These are phyloP conservation scores for Busseola fusca DNA, from an alignment of 2,888 invertebrate genomes.

Conservation along the genomic window DNA sequence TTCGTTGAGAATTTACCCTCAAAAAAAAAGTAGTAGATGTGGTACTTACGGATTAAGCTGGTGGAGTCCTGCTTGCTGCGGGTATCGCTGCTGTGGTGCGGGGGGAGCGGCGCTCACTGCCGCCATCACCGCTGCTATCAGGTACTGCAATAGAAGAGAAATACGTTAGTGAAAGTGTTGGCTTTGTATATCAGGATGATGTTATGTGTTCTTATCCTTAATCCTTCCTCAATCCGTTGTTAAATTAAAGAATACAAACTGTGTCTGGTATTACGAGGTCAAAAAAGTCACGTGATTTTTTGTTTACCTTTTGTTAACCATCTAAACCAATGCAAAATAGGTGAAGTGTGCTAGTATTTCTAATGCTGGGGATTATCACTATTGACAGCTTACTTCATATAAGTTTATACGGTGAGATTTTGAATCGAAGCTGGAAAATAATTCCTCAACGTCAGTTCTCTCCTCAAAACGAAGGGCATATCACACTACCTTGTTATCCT, in stretches of 20 bases:
- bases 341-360: too few relatives aligned
- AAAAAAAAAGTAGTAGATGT: neutral
- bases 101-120: constrained; percentile 75
- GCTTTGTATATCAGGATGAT: neutral
- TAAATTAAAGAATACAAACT: too few relatives aligned
- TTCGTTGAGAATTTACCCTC: neutral
- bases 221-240: too few relatives aligned
- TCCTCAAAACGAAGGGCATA: constrained; percentile 4
- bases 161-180: neutral
- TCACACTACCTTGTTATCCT: constrained; percentile 4
- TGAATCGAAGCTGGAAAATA: too few relatives aligned
- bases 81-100: constrained; percentile 67
- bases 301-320: too few relatives aligned
- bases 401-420: too few relatives aligned
- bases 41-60: constrained; percentile 74
- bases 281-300: too few relatives aligned
- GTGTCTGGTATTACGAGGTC: too few relatives aligned
- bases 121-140: constrained; percentile 67
- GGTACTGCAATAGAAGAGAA: constrained; percentile 64
- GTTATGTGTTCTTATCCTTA: neutral
- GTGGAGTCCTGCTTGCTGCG: constrained; percentile 69
- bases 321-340: too few relatives aligned
- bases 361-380: too few relatives aligned
- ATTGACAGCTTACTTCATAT: too few relatives aligned
- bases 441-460: neutral